phyloP scores from a whole-genome alignment of 2,113 vertebrate genomes.

The Thinocorus orbignyianus region DNA sequence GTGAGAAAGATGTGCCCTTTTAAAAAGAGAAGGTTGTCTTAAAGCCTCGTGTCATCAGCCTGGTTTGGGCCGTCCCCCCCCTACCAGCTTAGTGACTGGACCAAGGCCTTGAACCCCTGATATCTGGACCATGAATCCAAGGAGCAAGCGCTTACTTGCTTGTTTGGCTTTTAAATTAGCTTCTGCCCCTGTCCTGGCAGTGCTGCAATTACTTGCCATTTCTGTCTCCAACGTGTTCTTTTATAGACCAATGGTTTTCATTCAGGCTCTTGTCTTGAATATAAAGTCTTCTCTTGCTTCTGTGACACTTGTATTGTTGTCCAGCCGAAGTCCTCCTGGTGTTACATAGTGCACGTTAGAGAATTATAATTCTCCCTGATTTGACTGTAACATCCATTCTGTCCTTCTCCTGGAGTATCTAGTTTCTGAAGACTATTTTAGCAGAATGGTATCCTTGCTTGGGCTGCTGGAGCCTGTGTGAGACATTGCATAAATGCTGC shows the following conservation, averaged over 20 bases:
- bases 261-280: background rate
- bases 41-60: accelerated
- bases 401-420: background rate
- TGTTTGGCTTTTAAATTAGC: background rate
- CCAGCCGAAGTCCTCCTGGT: background rate
- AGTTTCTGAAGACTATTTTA: background rate
- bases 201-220: background rate
- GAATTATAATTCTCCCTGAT: background rate
- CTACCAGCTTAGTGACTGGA: background rate
- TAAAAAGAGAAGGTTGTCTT: background rate
- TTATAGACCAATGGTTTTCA: background rate
- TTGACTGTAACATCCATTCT: background rate
- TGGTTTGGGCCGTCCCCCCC: background rate
- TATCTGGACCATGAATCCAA: background rate
- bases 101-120: accelerated
- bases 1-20: background rate
- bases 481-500: background rate
- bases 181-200: background rate
- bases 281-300: background rate
- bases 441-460: background rate
- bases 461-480: background rate
- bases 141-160: background rate
- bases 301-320: background rate
- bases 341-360: background rate
- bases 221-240: background rate